Conservation (phyloP, 1,140 invertebrate genomes). For the Tribolium castaneum region DNA sequence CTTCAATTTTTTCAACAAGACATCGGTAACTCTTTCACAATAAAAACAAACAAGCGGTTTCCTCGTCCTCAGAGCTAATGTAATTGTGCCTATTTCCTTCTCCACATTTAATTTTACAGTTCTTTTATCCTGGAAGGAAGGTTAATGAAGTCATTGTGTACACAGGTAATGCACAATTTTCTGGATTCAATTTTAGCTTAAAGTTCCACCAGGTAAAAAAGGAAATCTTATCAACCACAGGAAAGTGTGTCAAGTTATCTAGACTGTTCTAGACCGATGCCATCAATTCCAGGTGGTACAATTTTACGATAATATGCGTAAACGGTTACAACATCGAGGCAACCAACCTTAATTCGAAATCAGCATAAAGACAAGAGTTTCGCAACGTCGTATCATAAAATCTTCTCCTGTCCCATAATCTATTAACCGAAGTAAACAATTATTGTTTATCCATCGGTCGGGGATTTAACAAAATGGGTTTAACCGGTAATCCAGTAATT, state of each 20-base stretch:
- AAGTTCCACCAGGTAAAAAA: background rate
- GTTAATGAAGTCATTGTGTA: constrained; percentile 32
- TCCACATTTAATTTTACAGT: constrained; percentile 29
- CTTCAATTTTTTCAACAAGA: background rate
- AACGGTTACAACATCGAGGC: background rate
- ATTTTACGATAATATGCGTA: background rate
- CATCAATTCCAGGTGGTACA: background rate
- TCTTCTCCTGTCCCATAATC: constrained; percentile 5
- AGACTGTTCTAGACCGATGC: background rate
- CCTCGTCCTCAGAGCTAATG: constrained; percentile 2
- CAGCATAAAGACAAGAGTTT: background rate
- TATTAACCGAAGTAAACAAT: background rate
- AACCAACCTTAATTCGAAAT: background rate
- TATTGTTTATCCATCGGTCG: background rate
- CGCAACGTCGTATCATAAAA: background rate
- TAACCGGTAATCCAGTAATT: constrained; percentile 17
- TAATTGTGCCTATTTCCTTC: constrained; percentile 25
- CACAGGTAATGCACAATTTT: constrained; percentile 24
- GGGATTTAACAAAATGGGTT: background rate
- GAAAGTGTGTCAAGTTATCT: constrained; percentile 15
- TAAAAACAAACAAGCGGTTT: constrained; percentile 4
- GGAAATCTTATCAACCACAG: background rate
- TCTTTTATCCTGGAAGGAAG: constrained; percentile 28
- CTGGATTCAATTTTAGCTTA: background rate
- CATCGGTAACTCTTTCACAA: background rate